phyloP scores from a whole-genome alignment of 2,113 vertebrate genomes.

The Sturnus vulgaris region DNA sequence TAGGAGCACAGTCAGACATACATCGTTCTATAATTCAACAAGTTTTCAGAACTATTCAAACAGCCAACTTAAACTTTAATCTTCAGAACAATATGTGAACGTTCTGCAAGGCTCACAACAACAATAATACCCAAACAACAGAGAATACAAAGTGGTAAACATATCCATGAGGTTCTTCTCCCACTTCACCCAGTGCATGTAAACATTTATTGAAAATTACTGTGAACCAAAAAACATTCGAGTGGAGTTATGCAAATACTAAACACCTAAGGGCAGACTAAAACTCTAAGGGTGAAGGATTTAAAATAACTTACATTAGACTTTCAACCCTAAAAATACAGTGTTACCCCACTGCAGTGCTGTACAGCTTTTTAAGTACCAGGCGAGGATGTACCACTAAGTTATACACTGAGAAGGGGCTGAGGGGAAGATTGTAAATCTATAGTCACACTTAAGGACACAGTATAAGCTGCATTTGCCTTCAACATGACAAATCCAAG shows the following conservation, averaged over 20 bases:
- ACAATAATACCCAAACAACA: not conserved
- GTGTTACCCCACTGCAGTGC: not conserved
- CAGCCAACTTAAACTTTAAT: not conserved
- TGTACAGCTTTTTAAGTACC: not conserved
- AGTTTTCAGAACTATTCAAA: not conserved
- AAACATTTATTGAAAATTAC: not conserved
- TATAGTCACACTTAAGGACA: not conserved
- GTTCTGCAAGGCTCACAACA: not conserved
- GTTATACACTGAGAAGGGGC: not conserved
- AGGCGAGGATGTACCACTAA: not conserved
- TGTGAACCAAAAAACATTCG: not conserved
- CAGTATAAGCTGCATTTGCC: not conserved
- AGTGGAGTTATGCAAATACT: not conserved
- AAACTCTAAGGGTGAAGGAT: not conserved
- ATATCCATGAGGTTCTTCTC: not conserved
- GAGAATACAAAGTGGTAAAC: not conserved
- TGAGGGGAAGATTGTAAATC: not conserved
- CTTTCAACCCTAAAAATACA: not conserved
- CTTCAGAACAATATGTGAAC: not conserved
- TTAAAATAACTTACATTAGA: not conserved
- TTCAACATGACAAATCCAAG: not conserved
- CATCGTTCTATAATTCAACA: not conserved
- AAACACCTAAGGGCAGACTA: not conserved
- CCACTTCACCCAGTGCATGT: not conserved
- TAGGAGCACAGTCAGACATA: not conserved